These are phyloP conservation scores for Coecobrya sp. DNA, from an alignment of 2,888 invertebrate genomes.

Conservation along the genomic window DNA sequence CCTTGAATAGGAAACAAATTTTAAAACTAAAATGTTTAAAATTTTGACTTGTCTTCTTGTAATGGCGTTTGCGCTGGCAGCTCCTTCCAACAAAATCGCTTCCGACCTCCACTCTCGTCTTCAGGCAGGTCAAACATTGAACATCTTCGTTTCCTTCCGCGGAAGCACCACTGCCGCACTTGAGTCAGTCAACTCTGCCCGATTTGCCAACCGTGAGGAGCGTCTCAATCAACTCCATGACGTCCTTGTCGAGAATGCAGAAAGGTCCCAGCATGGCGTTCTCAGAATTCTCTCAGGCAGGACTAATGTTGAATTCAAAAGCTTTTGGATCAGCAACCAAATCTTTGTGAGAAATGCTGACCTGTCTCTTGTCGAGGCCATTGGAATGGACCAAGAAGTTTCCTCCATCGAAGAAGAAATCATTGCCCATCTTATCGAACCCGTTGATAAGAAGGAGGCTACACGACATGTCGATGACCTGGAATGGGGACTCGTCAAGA, in stretches of 20 bases:
- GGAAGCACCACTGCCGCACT: slow-evolving; percentile 11
- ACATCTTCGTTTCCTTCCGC: slow-evolving; percentile 68
- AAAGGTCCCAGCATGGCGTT: slow-evolving; percentile 45
- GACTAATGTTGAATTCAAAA: neutral
- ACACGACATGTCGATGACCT: neutral
- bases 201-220: neutral
- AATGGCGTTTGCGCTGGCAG: neutral
- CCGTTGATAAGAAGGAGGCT: neutral
- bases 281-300: neutral
- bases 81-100: slow-evolving; percentile 21
- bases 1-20: too few relatives aligned
- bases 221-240: slow-evolving; percentile 28
- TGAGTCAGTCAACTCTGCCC: neutral
- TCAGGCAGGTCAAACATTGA: neutral
- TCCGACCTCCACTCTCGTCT: neutral
- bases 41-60: neutral
- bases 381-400: slow-evolving; percentile 14
- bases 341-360: slow-evolving; percentile 66
- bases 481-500: slow-evolving; percentile 64
- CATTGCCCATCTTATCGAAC: slow-evolving; percentile 53
- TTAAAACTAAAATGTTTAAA: slow-evolving; percentile 14
- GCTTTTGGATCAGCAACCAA: slow-evolving; percentile 77
- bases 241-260: slow-evolving; percentile 23
- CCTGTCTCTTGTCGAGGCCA: neutral
- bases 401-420: slow-evolving; percentile 66